Evolutionary conservation across 2,113 vertebrate species (phyloP).

Genomic region (Callipepla californica): DNA sequence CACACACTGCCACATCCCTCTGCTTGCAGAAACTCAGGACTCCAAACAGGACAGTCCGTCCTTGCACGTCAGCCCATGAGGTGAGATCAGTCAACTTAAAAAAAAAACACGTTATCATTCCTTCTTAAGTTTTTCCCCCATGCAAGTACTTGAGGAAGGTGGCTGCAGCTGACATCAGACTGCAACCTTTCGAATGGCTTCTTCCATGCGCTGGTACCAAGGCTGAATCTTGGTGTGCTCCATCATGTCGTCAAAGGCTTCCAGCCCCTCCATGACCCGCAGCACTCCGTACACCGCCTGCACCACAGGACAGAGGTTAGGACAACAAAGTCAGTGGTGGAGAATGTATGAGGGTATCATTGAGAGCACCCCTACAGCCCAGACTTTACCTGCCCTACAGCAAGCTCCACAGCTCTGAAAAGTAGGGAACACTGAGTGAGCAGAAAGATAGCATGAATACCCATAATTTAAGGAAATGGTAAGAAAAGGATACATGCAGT

Average conservation of each 20-base stretch:
- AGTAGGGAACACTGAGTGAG: neutral
- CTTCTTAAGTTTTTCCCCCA: neutral
- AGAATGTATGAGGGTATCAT: neutral
- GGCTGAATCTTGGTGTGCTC: constrained; percentile 86
- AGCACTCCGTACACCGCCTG: constrained; percentile 95
- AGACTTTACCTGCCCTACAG: neutral
- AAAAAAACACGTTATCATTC: neutral
- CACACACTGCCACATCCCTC: neutral
- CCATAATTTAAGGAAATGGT: neutral
- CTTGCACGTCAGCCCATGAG: neutral
- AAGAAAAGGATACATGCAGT: neutral
- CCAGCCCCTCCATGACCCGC: constrained; percentile 95
- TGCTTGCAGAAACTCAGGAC: neutral
- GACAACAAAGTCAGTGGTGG: neutral
- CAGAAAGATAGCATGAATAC: neutral
- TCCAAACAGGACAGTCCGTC: fast-evolving
- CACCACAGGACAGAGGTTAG: neutral
- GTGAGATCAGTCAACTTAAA: neutral
- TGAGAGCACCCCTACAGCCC: fast-evolving
- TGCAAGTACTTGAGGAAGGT: neutral
- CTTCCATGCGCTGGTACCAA: constrained; percentile 92
- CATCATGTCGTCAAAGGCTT: constrained; percentile 96
- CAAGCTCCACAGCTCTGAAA: neutral
- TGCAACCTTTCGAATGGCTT: constrained; percentile 68
- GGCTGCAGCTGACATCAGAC: neutral